A percentile compares a stretch with the other conserved stretches of the same genome.
Conservation (phyloP, 1,140 invertebrate genomes). For the Nasonia vitripennis region DNA sequence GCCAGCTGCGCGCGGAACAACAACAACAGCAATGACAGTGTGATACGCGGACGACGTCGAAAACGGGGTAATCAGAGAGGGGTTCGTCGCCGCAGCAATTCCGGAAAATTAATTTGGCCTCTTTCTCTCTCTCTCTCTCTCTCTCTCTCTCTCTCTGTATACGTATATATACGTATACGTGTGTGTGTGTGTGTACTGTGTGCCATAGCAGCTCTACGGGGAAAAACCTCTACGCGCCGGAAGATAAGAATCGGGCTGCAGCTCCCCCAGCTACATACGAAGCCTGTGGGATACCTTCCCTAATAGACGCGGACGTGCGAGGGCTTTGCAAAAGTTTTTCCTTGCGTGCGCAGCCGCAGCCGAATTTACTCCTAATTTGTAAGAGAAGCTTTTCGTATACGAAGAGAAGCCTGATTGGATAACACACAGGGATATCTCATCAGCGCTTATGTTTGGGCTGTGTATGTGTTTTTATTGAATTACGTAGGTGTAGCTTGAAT, state of each 20-base stretch:
- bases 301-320: background rate
- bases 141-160: no score
- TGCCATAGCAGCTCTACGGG: background rate
- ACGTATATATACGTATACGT: no score
- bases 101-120: constrained; percentile 42
- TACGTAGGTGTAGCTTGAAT: background rate
- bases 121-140: no score
- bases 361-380: background rate
- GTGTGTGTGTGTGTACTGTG: no score
- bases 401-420: background rate
- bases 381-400: background rate
- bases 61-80: constrained; percentile 38
- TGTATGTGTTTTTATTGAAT: background rate
- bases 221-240: background rate
- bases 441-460: background rate
- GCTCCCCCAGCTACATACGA: no score
- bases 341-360: background rate
- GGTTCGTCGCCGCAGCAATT: constrained; percentile 9
- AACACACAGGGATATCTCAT: background rate
- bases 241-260: background rate
- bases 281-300: background rate
- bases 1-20: background rate
- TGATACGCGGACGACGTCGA: constrained; percentile 17
- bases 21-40: constrained; percentile 19
- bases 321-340: background rate